Percentiles rank a stretch among this genome's conserved stretches.
These are phyloP conservation scores for Acanthopleura granulata DNA, from an alignment of 2,888 invertebrate species.

Conservation along the genomic window DNA sequence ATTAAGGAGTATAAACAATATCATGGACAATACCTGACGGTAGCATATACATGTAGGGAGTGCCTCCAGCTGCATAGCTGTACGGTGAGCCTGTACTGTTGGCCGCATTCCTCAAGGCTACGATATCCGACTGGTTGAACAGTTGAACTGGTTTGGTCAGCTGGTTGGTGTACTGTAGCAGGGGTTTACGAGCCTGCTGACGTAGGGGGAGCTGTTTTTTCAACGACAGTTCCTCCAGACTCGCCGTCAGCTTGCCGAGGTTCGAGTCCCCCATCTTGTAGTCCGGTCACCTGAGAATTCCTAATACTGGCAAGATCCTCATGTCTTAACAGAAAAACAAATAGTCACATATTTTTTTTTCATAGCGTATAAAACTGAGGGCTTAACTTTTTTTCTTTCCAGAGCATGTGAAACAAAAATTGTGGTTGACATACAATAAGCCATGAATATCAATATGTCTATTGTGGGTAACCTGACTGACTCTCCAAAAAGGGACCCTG, in stretches of 20 bases:
- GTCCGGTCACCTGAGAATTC: too few relatives aligned
- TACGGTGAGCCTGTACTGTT: constrained; percentile 1
- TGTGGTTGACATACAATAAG: too few relatives aligned
- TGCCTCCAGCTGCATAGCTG: neutral
- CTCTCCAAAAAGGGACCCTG: too few relatives aligned
- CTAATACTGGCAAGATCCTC: too few relatives aligned
- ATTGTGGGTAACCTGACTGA: too few relatives aligned
- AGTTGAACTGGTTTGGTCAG: constrained; percentile 45
- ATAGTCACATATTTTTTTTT: too few relatives aligned
- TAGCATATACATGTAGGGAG: neutral
- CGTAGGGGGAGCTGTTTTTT: constrained; percentile 59
- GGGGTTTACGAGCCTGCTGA: constrained; percentile 52
- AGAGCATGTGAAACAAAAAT: too few relatives aligned
- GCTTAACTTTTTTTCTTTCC: too few relatives aligned
- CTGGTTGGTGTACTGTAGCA: constrained; percentile 36
- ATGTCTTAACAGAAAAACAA: too few relatives aligned
- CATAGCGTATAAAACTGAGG: too few relatives aligned
- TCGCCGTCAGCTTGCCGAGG: constrained; percentile 25
- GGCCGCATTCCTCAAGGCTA: constrained; percentile 19
- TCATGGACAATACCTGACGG: neutral
- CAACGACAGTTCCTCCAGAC: constrained; percentile 51
- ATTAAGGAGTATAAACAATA: too few relatives aligned
- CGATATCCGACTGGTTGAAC: constrained; percentile 45
- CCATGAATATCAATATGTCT: too few relatives aligned
- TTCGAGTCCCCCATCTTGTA: constrained; percentile 10